Evolutionary conservation across 2,888 invertebrate genomes (phyloP).

Genomic region (Homarus gammarus): DNA sequence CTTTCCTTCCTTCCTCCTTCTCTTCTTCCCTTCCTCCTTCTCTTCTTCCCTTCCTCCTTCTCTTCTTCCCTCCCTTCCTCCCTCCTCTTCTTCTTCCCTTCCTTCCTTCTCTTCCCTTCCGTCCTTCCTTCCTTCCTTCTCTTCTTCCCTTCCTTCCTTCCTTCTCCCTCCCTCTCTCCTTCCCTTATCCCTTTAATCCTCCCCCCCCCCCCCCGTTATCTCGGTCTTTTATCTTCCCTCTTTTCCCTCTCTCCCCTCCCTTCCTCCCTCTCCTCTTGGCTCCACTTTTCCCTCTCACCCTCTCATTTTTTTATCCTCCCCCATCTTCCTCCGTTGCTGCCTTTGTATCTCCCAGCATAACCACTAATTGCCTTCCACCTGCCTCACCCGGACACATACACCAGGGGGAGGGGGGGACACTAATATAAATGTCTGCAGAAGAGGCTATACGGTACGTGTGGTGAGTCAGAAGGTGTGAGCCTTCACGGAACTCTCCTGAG

Average conservation of each 20-base stretch:
- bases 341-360: constrained; percentile 2
- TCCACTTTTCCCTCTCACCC: too few relatives aligned
- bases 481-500: too few relatives aligned
- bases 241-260: neutral
- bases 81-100: neutral
- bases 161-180: neutral
- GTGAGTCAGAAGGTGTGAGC: too few relatives aligned
- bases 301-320: neutral
- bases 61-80: neutral
- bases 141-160: neutral
- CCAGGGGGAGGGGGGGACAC: too few relatives aligned
- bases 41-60: neutral
- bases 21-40: neutral
- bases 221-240: too few relatives aligned
- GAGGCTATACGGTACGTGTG: too few relatives aligned
- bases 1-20: neutral
- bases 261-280: neutral
- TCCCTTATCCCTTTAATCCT: neutral
- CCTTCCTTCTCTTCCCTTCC: neutral
- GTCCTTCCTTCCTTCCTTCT: neutral
- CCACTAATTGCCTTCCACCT: too few relatives aligned
- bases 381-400: too few relatives aligned
- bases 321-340: neutral
- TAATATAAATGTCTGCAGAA: too few relatives aligned
- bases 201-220: neutral